phyloP scores from a whole-genome alignment of 2,113 vertebrate species.

The Hippocampus mohnikei region DNA sequence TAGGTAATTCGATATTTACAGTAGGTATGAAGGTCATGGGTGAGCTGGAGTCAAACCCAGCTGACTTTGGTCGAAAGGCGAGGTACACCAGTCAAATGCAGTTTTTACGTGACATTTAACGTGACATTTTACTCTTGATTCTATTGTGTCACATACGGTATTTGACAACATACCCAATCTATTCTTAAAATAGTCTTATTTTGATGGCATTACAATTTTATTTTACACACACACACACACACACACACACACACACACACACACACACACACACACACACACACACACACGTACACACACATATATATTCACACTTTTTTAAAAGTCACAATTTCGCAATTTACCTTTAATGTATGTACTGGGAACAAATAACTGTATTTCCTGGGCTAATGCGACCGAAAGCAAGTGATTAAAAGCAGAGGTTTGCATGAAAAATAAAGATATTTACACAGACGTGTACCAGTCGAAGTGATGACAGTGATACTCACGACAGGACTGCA shows the following conservation, averaged over 20 bases:
- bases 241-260: no score
- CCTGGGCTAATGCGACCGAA: background rate
- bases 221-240: no score
- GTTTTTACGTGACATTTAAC: no score
- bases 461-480: background rate
- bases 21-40: no score
- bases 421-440: background rate
- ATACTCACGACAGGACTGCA: slow-evolving; percentile 92
- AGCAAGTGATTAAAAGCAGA: background rate
- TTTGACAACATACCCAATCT: background rate
- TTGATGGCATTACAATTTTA: background rate
- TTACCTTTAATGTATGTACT: background rate
- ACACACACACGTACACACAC: no score
- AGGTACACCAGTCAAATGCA: no score
- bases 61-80: no score
- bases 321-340: background rate
- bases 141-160: background rate
- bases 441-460: background rate
- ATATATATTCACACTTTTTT: no score
- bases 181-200: background rate
- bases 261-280: no score
- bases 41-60: no score
- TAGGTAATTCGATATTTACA: no score
- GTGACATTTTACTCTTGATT: no score
- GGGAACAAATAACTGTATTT: background rate